Conservation (phyloP, 1,140 invertebrate species). For the Drosophila yakuba region DNA sequence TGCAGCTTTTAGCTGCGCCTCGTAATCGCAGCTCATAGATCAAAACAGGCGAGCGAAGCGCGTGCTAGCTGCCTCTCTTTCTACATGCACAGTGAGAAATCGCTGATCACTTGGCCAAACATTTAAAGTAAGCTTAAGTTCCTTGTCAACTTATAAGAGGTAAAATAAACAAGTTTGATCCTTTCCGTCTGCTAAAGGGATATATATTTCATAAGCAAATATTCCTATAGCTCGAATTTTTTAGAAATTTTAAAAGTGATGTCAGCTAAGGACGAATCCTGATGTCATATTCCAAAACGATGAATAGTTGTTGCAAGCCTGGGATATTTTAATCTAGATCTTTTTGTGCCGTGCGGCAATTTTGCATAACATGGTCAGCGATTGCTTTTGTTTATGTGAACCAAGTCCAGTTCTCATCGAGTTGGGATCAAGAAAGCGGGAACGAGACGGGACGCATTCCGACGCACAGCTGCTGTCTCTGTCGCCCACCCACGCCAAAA, state of each 20-base stretch:
- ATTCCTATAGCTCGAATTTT: no score
- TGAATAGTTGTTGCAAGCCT: no score
- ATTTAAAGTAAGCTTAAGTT: background rate
- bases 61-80: constrained; percentile 42
- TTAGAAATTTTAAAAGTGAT: no score
- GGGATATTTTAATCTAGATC: background rate
- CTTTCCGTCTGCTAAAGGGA: no score
- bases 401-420: constrained; percentile 68
- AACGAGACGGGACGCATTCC: constrained; percentile 52
- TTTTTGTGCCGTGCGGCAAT: constrained; percentile 17
- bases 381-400: constrained; percentile 62
- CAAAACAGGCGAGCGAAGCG: constrained; percentile 35
- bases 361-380: constrained; percentile 42
- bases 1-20: constrained; percentile 67
- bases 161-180: background rate
- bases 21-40: constrained; percentile 62
- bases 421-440: constrained; percentile 11
- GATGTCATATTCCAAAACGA: no score
- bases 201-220: no score
- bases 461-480: constrained; percentile 52
- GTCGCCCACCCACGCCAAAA: constrained; percentile 62
- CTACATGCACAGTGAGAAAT: constrained; percentile 13
- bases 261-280: no score
- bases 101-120: no score
- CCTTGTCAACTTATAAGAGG: background rate